phyloP scores from a whole-genome alignment of 2,113 vertebrate species.

The Barbus barbus region DNA sequence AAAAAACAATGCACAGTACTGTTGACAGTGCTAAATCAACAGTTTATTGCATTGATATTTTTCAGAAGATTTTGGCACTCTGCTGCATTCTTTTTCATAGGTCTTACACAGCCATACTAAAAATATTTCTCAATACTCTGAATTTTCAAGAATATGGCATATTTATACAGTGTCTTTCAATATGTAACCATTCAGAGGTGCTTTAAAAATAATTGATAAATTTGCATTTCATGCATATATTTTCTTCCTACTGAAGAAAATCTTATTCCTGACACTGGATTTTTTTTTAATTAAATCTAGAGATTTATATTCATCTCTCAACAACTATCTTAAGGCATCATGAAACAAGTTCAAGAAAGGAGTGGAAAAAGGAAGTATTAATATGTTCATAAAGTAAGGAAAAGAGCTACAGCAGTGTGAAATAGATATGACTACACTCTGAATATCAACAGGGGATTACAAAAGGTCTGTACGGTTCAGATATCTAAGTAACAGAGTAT shows the following conservation, averaged over 20 bases:
- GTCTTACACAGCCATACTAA: neutral
- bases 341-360: neutral
- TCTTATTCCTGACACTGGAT: neutral
- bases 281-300: neutral
- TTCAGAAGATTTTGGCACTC: neutral
- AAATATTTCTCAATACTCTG: neutral
- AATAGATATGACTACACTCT: neutral
- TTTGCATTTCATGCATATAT: neutral
- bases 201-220: neutral
- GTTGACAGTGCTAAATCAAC: neutral
- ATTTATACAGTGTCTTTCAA: neutral
- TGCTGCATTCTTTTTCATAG: neutral
- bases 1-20: neutral
- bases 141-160: neutral
- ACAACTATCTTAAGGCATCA: neutral
- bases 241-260: neutral
- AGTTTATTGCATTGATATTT: neutral
- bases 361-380: neutral
- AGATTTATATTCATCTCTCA: neutral
- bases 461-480: neutral
- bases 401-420: neutral
- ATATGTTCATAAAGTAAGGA: neutral
- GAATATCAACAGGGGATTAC: slow-evolving; percentile 18
- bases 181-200: neutral
- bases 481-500: neutral